Conservation (phyloP, 1,140 invertebrate species). For the Dinothrombium tinctorium region DNA sequence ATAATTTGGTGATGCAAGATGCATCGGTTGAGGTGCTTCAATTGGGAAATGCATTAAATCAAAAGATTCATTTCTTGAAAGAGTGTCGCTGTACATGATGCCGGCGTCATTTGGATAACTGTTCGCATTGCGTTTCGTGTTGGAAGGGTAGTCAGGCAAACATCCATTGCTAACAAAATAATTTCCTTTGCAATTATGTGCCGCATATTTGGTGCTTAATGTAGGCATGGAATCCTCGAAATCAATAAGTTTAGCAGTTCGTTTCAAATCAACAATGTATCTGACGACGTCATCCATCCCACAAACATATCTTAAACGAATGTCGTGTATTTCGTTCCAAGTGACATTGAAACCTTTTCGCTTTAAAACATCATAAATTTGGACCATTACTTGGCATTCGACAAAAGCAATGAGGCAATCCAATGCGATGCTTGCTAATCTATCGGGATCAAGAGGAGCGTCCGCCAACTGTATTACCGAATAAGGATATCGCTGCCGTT, state of each 20-base stretch:
- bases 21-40: not conserved
- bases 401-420: slow-evolving; percentile 67
- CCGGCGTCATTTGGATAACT: not conserved
- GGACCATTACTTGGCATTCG: slow-evolving; percentile 43
- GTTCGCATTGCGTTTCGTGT: not conserved
- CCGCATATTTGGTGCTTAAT: not conserved
- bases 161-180: not conserved
- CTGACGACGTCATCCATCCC: slow-evolving; percentile 22
- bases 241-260: slow-evolving; percentile 5
- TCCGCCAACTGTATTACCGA: slow-evolving; percentile 31
- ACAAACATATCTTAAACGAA: slow-evolving; percentile 36
- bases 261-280: slow-evolving; percentile 9
- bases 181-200: slow-evolving; percentile 1
- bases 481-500: slow-evolving; percentile 27
- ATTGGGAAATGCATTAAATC: slow-evolving; percentile 4
- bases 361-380: slow-evolving; percentile 27
- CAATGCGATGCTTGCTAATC: slow-evolving; percentile 44
- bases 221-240: not conserved
- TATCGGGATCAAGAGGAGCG: slow-evolving; percentile 50
- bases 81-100: no score
- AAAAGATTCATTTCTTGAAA: no score
- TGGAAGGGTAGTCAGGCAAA: not conserved
- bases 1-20: no score
- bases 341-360: slow-evolving; percentile 15
- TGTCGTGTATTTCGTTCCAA: slow-evolving; percentile 38